Base-by-base conservation (phyloP, 2,797 vertebrate genomes). In the Ciconia nigra region DNA sequence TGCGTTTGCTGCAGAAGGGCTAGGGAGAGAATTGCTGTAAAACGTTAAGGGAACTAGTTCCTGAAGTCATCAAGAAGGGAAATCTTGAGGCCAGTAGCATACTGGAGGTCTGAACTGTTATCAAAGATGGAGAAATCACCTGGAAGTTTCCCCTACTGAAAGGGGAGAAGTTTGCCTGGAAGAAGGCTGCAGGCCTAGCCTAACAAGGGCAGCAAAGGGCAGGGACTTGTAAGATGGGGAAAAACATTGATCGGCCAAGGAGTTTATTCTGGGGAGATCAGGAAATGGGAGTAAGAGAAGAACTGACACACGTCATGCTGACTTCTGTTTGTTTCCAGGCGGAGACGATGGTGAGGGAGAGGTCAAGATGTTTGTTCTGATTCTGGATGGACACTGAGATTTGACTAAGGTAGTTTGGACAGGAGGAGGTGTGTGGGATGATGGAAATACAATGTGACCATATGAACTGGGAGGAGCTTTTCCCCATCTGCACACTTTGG, bases 271-370 rank as follows among this genome's bases (percentile, higher is more conserved):
- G 37, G n/a, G 24, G n/a, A 87, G 37, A 37, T 73, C 5, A 41
- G 59, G 49, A 77, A 87, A 28, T 7, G 24, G 61, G 35, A 73
- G 10, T 59, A 41, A 49, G 24, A 58, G 39, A 15, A 80, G 18
- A 72, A 39, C 25, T 21, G 52, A 47, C 3, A 2, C 0, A 0
- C 22, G 24, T 35, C 15, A 5, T 10, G 22, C 49, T 84, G 41
- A 28, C 12, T 57, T 69, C 28, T 37, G 29, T 52, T 49, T 22
- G 4, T 61, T 77, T 58, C 39, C 39, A 82, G 15, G 25, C 7
- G 5, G 35, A 44, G 35, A 7, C 0, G 0, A 8, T 7, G 25
- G 6, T 42, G 54, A 83, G 35, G 61, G 46, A n/a, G 37, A 72
- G 33, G 24, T 21, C 0, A 12, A 46, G 41, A 6, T 52, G 18